Conservation (phyloP, 2,888 invertebrate genomes). For the Cryptus armator region DNA sequence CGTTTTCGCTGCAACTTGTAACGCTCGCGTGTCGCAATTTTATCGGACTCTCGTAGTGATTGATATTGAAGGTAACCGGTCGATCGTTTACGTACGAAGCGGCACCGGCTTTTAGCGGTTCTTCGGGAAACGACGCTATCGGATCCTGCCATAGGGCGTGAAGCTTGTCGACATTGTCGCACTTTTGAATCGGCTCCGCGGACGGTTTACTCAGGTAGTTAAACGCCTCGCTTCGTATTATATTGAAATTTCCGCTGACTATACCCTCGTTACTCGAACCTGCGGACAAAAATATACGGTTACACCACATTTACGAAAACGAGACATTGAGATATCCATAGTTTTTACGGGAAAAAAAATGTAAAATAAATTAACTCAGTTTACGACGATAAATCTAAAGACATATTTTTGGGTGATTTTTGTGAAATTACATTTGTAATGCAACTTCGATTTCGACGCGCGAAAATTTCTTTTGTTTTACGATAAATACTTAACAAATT, state of each 20-base stretch:
- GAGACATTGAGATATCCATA: no score
- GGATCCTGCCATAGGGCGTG: conserved; percentile 81
- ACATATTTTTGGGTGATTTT: no score
- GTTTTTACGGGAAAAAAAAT: no score
- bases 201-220: conserved; percentile 82
- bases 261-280: conserved; percentile 71
- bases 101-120: conserved; percentile 65
- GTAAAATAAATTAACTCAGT: no score
- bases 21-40: conserved; percentile 78
- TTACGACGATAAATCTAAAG: no score
- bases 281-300: conserved; percentile 21
- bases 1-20: conserved; percentile 81
- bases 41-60: conserved; percentile 82
- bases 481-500: no score
- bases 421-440: no score
- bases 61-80: conserved; percentile 70
- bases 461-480: no score
- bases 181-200: conserved; percentile 79
- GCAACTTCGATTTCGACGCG: no score
- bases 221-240: conserved; percentile 78
- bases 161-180: conserved; percentile 82
- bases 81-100: conserved; percentile 80
- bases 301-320: background rate
- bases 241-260: conserved; percentile 70
- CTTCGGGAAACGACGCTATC: conserved; percentile 74